These are phyloP conservation scores for Hydrotaea diabolus DNA, from an alignment of 2,888 invertebrate genomes.

Conservation along the genomic window DNA sequence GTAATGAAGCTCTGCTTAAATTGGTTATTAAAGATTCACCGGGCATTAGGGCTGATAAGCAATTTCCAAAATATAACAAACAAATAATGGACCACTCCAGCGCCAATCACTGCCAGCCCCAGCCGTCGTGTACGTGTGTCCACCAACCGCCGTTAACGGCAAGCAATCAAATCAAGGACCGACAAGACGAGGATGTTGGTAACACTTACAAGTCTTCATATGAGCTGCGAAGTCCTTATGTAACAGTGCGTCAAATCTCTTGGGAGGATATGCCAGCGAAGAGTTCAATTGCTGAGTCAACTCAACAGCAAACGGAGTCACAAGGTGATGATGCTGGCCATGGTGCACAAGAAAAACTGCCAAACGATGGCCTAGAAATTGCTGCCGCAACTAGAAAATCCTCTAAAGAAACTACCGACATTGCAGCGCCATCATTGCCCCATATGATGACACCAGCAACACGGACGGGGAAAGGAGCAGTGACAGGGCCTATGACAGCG, in stretches of 20 bases:
- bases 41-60: conserved; percentile 59
- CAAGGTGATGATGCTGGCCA: background rate
- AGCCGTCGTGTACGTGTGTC: no score
- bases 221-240: conserved; percentile 75
- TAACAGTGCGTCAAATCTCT: conserved; percentile 74
- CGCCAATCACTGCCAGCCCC: background rate
- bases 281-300: background rate
- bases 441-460: background rate
- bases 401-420: background rate
- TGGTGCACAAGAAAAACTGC: no score
- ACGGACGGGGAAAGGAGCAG: background rate
- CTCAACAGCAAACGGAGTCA: background rate
- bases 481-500: conserved; percentile 21
- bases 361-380: no score
- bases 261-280: conserved; percentile 72
- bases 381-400: no score
- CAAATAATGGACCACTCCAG: conserved; percentile 30
- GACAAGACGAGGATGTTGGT: conserved; percentile 65
- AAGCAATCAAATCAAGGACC: background rate
- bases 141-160: no score
- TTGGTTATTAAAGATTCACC: conserved; percentile 58
- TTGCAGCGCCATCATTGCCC: conserved; percentile 4
- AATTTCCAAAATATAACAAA: conserved; percentile 63
- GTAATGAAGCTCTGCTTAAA: conserved; percentile 58
- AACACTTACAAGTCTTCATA: conserved; percentile 76